Percentiles rank a stretch among this genome's conserved stretches.
Evolutionary conservation across 2,797 vertebrate genomes (phyloP).

Genomic region (Pachyuromys duprasi): DNA sequence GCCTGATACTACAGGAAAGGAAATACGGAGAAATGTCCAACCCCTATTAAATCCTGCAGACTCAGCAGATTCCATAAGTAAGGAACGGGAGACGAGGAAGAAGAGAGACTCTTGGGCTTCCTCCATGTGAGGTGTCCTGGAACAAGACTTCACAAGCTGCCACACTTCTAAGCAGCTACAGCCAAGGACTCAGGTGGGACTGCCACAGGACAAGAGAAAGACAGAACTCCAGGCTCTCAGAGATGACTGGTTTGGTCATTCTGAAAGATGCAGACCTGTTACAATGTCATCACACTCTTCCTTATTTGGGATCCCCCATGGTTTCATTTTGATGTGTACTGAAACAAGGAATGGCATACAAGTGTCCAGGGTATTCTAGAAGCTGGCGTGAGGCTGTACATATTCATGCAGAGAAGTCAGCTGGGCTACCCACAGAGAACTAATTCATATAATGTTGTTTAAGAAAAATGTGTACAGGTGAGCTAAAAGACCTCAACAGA

Average conservation of each 20-base stretch:
- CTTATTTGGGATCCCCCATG: not conserved
- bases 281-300: too few relatives aligned
- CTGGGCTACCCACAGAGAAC: not conserved
- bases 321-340: not conserved
- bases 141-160: too few relatives aligned
- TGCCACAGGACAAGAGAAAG: not conserved
- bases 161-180: not conserved
- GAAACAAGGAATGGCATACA: not conserved
- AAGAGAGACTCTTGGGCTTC: not conserved
- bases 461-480: not conserved
- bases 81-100: not conserved
- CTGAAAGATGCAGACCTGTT: not conserved
- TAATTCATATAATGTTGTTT: not conserved
- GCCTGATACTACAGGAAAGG: rapidly evolving
- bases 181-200: not conserved
- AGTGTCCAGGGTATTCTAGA: not conserved
- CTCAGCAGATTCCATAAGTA: not conserved
- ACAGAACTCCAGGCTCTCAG: rapidly evolving
- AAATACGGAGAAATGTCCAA: not conserved
- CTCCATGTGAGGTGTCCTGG: not conserved
- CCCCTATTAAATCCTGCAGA: not conserved
- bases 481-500: not conserved
- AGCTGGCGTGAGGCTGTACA: not conserved
- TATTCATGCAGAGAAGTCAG: not conserved
- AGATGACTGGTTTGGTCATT: not conserved